Evolutionary conservation across 2,113 vertebrate species (phyloP).

Genomic region (Tapirus terrestris): DNA sequence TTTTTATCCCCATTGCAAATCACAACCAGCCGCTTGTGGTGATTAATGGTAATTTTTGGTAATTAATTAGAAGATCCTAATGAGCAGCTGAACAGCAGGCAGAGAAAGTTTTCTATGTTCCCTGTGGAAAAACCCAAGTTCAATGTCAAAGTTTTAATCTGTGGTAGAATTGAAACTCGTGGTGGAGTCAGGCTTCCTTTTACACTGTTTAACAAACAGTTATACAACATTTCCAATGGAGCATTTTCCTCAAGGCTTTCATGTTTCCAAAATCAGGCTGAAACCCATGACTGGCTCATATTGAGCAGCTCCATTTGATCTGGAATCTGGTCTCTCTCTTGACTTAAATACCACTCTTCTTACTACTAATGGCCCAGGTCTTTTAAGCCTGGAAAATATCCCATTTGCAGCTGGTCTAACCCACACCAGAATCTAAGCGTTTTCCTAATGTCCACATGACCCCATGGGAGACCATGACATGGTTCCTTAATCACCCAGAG

Average conservation of each 20-base stretch:
- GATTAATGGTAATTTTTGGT: background rate
- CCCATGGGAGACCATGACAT: accelerated
- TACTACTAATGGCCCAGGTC: background rate
- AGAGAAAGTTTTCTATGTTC: background rate
- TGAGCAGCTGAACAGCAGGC: background rate
- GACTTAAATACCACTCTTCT: background rate
- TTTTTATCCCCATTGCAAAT: background rate
- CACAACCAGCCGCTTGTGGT: background rate
- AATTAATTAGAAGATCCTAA: background rate
- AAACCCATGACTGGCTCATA: background rate
- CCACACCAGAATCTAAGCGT: background rate
- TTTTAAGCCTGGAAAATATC: background rate
- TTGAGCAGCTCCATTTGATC: background rate
- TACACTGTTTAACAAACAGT: no score
- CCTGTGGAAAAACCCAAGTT: background rate
- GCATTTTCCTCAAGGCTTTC: background rate
- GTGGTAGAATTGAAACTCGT: no score
- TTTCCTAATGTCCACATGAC: background rate
- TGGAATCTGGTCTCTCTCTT: background rate
- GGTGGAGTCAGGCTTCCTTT: no score
- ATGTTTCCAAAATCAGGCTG: background rate
- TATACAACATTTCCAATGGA: background rate
- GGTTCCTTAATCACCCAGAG: no score
- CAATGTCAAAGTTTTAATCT: no score
- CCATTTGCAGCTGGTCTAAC: no score